Conservation (phyloP, 2,888 invertebrate genomes). For the Blera fallax region DNA sequence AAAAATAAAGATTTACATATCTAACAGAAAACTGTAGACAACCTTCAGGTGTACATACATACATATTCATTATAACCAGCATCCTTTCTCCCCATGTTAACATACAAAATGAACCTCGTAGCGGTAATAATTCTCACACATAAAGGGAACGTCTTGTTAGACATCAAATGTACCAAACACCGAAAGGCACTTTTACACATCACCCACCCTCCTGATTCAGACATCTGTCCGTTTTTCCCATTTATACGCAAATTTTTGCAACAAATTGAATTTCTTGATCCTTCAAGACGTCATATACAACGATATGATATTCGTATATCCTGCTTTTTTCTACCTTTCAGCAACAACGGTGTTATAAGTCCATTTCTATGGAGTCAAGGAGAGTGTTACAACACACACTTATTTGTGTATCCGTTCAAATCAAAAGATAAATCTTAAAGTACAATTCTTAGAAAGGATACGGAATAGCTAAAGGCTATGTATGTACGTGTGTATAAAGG, state of each 20-base stretch:
- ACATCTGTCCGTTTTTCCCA: neutral
- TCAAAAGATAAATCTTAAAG: conserved; percentile 59
- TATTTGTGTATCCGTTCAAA: conserved; percentile 4
- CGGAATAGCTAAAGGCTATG: neutral
- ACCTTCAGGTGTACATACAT: neutral
- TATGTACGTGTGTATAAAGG: neutral
- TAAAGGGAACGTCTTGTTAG: neutral
- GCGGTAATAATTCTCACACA: neutral
- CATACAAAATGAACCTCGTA: neutral
- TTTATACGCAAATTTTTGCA: conserved; percentile 4
- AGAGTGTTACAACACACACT: neutral
- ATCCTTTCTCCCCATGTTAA: neutral
- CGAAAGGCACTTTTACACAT: conserved; percentile 15
- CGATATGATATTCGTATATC: neutral
- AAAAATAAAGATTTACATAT: too few relatives aligned
- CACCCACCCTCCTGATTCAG: neutral
- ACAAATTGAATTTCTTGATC: conserved; percentile 29
- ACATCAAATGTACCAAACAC: neutral
- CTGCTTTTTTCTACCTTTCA: conserved; percentile 3
- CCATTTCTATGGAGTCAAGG: neutral
- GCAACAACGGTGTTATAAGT: neutral
- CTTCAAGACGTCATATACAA: conserved; percentile 17
- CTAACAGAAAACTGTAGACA: neutral
- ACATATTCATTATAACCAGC: neutral
- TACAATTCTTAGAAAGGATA: conserved; percentile 32